Evolutionary conservation across 2,888 invertebrate species (phyloP).

Genomic region (Limnephilus rhombicus): DNA sequence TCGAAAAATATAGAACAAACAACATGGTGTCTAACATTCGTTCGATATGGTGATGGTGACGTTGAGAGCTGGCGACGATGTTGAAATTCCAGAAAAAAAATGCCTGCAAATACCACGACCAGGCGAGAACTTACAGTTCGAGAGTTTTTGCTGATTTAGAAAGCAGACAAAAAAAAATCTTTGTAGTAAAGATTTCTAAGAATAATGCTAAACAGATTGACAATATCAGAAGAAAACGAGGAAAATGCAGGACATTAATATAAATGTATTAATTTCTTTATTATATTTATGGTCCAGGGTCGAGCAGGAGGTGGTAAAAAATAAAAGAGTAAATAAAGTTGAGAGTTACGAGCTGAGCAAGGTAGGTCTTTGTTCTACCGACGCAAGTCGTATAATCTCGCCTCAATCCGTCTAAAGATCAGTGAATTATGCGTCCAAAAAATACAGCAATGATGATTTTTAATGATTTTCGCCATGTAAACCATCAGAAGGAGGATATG

Average conservation of each 20-base stretch:
- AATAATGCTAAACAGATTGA: not conserved
- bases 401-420: not conserved
- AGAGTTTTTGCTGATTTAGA: too few species aligned
- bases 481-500: not conserved
- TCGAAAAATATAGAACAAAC: too few species aligned
- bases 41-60: too few species aligned
- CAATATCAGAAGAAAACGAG: not conserved
- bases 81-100: not conserved
- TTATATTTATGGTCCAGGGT: constrained; percentile 59
- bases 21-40: too few species aligned
- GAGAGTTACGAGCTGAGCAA: constrained; percentile 52
- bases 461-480: not conserved
- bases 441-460: not conserved
- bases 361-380: constrained; percentile 33
- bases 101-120: not conserved
- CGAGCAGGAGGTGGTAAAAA: constrained; percentile 58
- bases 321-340: constrained; percentile 60
- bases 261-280: constrained; percentile 59
- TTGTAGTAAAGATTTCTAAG: not conserved
- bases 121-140: too few species aligned
- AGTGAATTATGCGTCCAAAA: not conserved
- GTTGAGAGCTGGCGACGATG: too few species aligned
- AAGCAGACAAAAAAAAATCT: not conserved
- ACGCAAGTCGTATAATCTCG: not conserved
- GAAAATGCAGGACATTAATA: constrained; percentile 38